Base-by-base conservation (phyloP, 2,797 vertebrate species). In the Coranthus polyacanthus region DNA sequence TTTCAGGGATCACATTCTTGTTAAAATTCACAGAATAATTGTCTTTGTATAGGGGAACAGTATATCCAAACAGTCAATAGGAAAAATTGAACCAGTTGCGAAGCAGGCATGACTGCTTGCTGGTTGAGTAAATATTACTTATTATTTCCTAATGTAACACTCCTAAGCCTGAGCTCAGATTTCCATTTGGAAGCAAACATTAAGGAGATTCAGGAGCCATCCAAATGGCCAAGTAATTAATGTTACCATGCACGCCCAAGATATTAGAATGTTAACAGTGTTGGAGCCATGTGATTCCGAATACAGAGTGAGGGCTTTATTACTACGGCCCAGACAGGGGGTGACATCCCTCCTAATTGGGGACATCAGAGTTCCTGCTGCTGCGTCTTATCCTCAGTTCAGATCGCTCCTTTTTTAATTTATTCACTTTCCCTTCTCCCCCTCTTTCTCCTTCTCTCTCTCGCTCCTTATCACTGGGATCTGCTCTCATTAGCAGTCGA, bases 181-280 rank as follows among this genome's bases (percentile, higher is more conserved):
- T 96, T 98, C 95, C 96, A 96, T 96, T 96, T 95, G 92, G 94
- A 93, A 80, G 94, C 95, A 96, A 96, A 96, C 95, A 96, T 96
- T 93, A 96, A 95, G 95, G 95, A 94, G 95, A 98, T 97, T 96
- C 95, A 94, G 95, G 93, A 88, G 95, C 95, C 95, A 93, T 95
- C 94, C 95, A 96, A 96, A 96, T 95, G 96, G 95, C 96, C 95
- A 94, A 95, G 96, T 97, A 98, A 99, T 99, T 98, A 98, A 97
- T 97, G 97, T 97, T 97, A 95, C 95, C 92, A 83, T 61, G 94
- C 97, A 97, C 96, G 95, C 94, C 95, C 95, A 96, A 96, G 95
- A 98, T 96, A 98, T 99, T 98, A 98, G 95, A 96, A 98, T 98
- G 97, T 98, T 98, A 98, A 98, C 96, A 97, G 96, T 96, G 96